Conservation (phyloP, 1,140 invertebrate species). For the Hypothenemus hampei region DNA sequence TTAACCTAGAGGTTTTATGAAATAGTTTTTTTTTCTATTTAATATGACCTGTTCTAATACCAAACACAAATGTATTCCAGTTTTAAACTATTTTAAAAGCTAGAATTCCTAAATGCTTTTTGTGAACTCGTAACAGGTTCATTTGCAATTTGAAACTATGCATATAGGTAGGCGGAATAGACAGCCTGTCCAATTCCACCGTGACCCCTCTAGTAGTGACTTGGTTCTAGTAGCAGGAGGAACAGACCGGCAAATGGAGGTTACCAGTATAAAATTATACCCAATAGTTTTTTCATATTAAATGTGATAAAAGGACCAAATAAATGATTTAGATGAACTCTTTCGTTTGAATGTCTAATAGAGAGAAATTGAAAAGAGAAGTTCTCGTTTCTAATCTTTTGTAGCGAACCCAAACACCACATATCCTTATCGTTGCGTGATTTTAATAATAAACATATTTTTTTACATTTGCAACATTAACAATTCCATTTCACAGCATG, state of each 20-base stretch:
- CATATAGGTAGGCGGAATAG: no score
- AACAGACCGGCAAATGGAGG: no score
- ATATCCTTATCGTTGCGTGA: neutral
- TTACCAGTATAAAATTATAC: no score
- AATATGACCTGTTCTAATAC: neutral
- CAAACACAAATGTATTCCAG: neutral
- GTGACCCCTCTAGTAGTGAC: no score
- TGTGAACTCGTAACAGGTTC: no score
- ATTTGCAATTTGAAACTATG: no score
- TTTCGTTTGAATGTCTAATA: neutral
- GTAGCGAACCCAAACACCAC: constrained; percentile 7
- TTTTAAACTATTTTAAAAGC: neutral
- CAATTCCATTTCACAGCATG: constrained; percentile 2
- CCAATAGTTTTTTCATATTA: no score
- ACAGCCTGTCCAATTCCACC: no score
- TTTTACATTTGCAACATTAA: constrained; percentile 4
- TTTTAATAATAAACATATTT: constrained; percentile 14
- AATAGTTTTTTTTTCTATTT: neutral
- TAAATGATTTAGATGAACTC: neutral
- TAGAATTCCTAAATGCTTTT: neutral
- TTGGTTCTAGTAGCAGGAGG: no score
- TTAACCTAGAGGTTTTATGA: no score
- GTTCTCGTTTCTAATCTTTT: neutral
- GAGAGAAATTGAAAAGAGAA: neutral
- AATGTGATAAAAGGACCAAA: neutral